Evolutionary conservation across 2,113 vertebrate genomes (phyloP), one percentile per base, ranked within the genome.

Genomic region (Phyllostomus hastatus): DNA sequence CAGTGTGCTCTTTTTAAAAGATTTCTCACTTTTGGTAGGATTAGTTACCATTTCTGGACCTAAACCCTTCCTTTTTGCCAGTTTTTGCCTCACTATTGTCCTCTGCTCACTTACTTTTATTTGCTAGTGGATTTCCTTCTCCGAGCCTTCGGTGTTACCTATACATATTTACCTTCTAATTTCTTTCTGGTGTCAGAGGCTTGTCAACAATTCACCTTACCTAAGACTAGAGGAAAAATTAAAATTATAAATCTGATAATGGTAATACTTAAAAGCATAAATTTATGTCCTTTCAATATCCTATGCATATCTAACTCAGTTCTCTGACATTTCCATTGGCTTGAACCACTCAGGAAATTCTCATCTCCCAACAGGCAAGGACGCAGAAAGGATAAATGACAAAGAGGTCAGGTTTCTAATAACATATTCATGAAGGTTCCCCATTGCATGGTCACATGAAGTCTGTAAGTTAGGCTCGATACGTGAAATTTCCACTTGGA

Each of bases 231-330:
- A 82, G 46, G 57, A 69, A 95, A 96, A 95, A 88, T 54, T 90
- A 96, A 94, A 95, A 81, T 91, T 84, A 76, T 91, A 96, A 95
- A 96, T 91, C 86, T 82, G 91, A 96, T 96, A 94, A 92, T 50
- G 73, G 35, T 31, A 80, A 93, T 64, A 64, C 16, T 69, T 91
- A n/a, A 72, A 85, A 88, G 87, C 20, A 50, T 69, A 86, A 38
- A 78, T 91, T 83, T 91, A 73, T 93, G 48, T 52, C 72, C 96
- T 88, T 95, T 88, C 81, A 82, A 75, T 31, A 91, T 76, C 81
- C 48, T 66, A n/a, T 86, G 86, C 83, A 78, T 87, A 73, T 87
- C 11, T 84, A 83, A 84, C 24, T 82, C 26, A 76, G 46, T 87
- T 87, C 83, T 92, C 93, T 54, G 35, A 66, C 48, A 88, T 89